Conservation (phyloP, 92 coral and sea anemone genomes). For the Palythoa grandiflora region DNA sequence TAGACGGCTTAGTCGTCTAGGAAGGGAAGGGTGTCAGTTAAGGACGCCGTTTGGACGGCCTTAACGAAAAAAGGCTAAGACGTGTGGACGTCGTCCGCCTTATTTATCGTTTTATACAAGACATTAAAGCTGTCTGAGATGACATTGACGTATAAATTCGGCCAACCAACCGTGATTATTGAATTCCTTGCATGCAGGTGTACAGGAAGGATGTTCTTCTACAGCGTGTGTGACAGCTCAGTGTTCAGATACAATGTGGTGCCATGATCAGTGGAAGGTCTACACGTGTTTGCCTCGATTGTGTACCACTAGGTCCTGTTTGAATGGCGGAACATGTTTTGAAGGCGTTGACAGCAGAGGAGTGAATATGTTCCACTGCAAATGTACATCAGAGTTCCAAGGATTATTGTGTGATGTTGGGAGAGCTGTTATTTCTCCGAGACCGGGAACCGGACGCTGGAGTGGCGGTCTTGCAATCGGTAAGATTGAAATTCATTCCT, state of each 20-base stretch:
- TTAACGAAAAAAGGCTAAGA: too few species aligned
- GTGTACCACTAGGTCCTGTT: slow-evolving; percentile 77
- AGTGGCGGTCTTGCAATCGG: slow-evolving; percentile 81
- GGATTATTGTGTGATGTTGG: slow-evolving; percentile 79
- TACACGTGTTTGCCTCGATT: slow-evolving; percentile 80
- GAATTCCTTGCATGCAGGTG: slow-evolving; percentile 63
- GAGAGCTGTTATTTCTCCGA: slow-evolving; percentile 71
- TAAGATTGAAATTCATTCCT: slow-evolving; percentile 10
- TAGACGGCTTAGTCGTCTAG: too few species aligned
- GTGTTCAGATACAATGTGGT: slow-evolving; percentile 78
- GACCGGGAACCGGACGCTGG: slow-evolving; percentile 59
- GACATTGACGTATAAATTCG: too few species aligned
- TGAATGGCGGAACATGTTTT: slow-evolving; percentile 85
- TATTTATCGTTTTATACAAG: too few species aligned
- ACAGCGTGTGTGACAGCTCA: slow-evolving; percentile 64
- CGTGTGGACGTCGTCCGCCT: too few species aligned
- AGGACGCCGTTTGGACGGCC: too few species aligned
- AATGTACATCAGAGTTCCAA: slow-evolving; percentile 76
- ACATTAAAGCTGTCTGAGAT: too few species aligned
- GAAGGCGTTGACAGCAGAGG: slow-evolving; percentile 80
- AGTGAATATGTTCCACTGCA: slow-evolving; percentile 71
- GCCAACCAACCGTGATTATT: too few species aligned
- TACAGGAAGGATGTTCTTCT: slow-evolving; percentile 78
- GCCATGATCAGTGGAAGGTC: slow-evolving; percentile 91
- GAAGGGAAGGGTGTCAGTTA: too few species aligned